Evolutionary conservation across 2,113 vertebrate genomes (phyloP).

Genomic region (Actenoides hombroni): DNA sequence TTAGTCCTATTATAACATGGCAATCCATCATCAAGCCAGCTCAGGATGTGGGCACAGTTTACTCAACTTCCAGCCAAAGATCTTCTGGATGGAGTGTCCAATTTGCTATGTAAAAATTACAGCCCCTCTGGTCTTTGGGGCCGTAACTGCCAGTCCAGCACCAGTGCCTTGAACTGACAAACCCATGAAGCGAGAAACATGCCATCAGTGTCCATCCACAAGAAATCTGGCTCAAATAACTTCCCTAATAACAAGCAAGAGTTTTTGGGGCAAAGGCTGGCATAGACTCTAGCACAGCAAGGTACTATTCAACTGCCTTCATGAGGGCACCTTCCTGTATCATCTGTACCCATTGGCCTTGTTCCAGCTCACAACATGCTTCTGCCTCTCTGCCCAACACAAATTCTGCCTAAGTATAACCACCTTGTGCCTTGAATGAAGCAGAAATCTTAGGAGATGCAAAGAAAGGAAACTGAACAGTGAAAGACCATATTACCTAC

Average conservation of each 20-base stretch:
- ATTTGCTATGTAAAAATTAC: neutral
- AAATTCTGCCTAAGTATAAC: neutral
- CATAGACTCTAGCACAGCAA: neutral
- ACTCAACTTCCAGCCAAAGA: neutral
- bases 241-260: neutral
- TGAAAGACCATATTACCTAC: neutral
- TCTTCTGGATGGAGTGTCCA: neutral
- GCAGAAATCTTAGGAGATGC: neutral
- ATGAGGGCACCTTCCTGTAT: neutral
- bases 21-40: neutral
- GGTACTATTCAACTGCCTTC: neutral
- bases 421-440: neutral
- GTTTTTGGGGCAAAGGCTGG: neutral
- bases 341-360: neutral
- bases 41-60: conserved; percentile 26
- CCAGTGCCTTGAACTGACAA: neutral
- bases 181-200: neutral
- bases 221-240: neutral
- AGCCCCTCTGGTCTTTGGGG: neutral
- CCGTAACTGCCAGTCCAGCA: fast-evolving
- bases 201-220: neutral
- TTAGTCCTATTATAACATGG: neutral
- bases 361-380: neutral
- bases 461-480: neutral
- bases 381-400: neutral